These are phyloP conservation scores for Poeciliopsis occidentalis DNA, from an alignment of 2,113 vertebrate genomes.

Conservation along the genomic window DNA sequence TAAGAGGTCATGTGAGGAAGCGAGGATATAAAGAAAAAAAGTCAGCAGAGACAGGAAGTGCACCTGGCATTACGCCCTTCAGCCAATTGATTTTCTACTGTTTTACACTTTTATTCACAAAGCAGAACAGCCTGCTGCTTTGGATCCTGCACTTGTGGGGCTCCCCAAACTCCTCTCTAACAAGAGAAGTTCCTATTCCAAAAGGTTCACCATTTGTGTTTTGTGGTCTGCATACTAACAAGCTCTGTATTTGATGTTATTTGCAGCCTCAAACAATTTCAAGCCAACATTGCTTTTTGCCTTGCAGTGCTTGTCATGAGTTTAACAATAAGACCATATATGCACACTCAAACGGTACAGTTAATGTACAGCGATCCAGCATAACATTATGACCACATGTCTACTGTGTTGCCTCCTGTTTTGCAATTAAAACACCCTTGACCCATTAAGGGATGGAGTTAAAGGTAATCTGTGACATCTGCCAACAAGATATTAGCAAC, in stretches of 20 bases:
- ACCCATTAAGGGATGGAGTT: no score
- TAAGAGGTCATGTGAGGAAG: neutral
- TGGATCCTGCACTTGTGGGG: conserved; percentile 22
- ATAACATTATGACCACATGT: no score
- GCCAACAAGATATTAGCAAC: no score
- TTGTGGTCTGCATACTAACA: conserved; percentile 1
- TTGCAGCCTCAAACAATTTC: neutral
- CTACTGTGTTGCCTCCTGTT: no score
- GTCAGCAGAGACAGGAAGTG: neutral
- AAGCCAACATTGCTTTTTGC: neutral
- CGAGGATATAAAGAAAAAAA: neutral
- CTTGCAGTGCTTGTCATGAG: neutral
- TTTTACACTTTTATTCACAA: conserved; percentile 33
- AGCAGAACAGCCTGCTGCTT: conserved; percentile 24
- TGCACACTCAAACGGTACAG: neutral
- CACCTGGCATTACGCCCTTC: conserved; percentile 17
- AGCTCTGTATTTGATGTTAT: neutral
- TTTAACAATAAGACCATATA: neutral
- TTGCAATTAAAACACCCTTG: no score
- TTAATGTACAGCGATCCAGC: no score
- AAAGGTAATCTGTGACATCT: no score
- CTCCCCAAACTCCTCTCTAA: neutral
- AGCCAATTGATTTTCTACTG: conserved; percentile 21
- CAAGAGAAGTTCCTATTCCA: conserved; percentile 16
- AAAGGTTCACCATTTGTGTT: neutral